phyloP scores from a whole-genome alignment of 2,888 invertebrate genomes.

The Slavum lentiscoides region DNA sequence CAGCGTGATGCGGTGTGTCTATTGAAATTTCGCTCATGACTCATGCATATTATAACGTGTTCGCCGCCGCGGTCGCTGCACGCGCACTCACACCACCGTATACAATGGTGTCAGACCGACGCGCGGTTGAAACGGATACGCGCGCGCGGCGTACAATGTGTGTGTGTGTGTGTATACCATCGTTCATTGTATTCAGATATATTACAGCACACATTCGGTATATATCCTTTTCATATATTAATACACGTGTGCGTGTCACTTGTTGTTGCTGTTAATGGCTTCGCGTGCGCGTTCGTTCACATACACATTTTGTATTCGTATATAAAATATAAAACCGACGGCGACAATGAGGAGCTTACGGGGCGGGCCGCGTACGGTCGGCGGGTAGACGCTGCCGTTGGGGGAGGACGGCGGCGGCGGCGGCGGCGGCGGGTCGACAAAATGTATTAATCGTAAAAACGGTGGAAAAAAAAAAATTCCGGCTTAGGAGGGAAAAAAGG shows the following conservation, averaged over 20 bases:
- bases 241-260: constrained; percentile 29
- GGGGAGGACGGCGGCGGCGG: no score
- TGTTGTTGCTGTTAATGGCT: constrained; percentile 38
- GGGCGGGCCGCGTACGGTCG: no score
- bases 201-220: constrained; percentile 27
- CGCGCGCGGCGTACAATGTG: no score
- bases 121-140: constrained; percentile 16
- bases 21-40: constrained; percentile 48
- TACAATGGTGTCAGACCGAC: neutral
- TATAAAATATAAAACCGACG: no score
- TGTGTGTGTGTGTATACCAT: no score
- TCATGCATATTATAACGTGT: constrained; percentile 39
- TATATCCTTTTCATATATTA: constrained; percentile 20
- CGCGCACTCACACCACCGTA: neutral
- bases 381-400: no score
- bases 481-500: no score
- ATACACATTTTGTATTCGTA: no score
- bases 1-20: neutral
- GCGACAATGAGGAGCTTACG: no score
- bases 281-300: neutral
- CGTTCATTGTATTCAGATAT: constrained; percentile 25
- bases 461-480: no score
- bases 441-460: no score
- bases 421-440: no score
- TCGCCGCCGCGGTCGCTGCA: neutral